phyloP scores from a whole-genome alignment of 2,888 invertebrate genomes.

The Sipha maydis region DNA sequence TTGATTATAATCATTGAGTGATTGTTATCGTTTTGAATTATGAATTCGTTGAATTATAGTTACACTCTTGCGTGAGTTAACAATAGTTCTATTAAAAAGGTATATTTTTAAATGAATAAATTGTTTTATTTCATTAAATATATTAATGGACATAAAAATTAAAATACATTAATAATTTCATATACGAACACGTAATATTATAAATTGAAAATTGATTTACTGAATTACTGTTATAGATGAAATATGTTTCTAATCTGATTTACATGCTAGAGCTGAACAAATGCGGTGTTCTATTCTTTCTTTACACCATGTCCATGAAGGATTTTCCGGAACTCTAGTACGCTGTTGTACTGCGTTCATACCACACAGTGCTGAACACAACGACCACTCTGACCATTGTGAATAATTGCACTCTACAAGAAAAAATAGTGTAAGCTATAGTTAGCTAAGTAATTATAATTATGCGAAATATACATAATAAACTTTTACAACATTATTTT shows the following conservation, averaged over 20 bases:
- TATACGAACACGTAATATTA: background rate
- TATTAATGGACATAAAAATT: no score
- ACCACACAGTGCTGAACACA: constrained; percentile 83
- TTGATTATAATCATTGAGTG: background rate
- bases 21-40: background rate
- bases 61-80: no score
- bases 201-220: background rate
- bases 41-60: no score
- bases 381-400: constrained; percentile 84
- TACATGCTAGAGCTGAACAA: constrained; percentile 67
- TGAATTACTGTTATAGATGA: background rate
- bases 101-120: no score
- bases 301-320: constrained; percentile 67
- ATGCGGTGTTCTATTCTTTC: constrained; percentile 67
- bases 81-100: no score
- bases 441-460: background rate
- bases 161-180: background rate
- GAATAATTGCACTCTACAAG: constrained; percentile 73
- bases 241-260: constrained; percentile 31
- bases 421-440: background rate
- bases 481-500: background rate
- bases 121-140: no score
- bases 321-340: constrained; percentile 69
- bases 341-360: constrained; percentile 70
- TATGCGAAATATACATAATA: background rate